Evolutionary conservation across 1,140 invertebrate genomes (phyloP).

Genomic region (Drosophila lowei): DNA sequence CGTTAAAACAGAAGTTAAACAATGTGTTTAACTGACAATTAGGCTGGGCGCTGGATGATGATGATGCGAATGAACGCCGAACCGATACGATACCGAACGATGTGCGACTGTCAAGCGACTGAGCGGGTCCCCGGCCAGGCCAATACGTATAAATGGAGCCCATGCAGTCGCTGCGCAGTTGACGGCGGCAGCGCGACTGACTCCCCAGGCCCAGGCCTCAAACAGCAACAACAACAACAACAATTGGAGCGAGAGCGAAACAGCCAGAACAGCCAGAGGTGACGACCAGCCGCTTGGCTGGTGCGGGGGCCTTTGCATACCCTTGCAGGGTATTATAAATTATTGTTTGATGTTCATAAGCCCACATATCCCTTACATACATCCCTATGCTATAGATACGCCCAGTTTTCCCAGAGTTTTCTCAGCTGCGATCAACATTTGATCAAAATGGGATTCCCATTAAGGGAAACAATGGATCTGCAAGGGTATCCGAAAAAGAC

Average conservation of each 20-base stretch:
- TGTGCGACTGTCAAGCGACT: constrained; percentile 62
- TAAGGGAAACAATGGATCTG: too few species aligned
- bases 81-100: constrained; percentile 30
- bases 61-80: too few species aligned
- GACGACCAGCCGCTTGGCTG: constrained; percentile 1
- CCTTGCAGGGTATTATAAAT: too few species aligned
- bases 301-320: too few species aligned
- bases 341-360: too few species aligned
- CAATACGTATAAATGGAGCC: constrained; percentile 51
- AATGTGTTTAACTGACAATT: constrained; percentile 51
- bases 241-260: constrained; percentile 21
- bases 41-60: constrained; percentile 9
- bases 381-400: too few species aligned
- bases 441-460: too few species aligned
- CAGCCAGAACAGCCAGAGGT: not conserved
- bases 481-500: too few species aligned
- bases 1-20: constrained; percentile 37
- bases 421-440: too few species aligned
- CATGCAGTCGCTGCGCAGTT: constrained; percentile 36
- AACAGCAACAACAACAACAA: constrained; percentile 7
- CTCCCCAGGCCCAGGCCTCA: not conserved
- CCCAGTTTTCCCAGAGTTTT: too few species aligned
- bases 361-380: too few species aligned
- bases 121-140: constrained; percentile 39
- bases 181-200: constrained; percentile 6